Conservation (phyloP, 2,888 invertebrate species). For the Lydus trimaculatus region DNA sequence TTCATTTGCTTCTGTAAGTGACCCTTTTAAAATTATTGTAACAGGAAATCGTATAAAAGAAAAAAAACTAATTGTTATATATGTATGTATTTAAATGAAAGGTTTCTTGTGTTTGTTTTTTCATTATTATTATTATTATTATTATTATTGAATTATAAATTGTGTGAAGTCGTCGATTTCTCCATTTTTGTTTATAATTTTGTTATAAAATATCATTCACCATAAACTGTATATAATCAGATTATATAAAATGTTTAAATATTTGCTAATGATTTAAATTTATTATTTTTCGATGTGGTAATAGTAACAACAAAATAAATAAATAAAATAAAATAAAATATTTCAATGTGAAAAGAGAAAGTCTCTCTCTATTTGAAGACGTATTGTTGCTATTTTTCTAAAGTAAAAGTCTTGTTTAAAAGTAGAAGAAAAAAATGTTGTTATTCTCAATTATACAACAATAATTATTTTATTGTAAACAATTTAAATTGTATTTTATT, state of each 20-base stretch:
- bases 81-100: background rate
- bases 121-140: background rate
- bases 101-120: background rate
- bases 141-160: too few species aligned
- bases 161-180: background rate
- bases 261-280: background rate
- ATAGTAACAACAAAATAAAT: too few species aligned
- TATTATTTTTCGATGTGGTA: background rate
- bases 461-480: too few species aligned
- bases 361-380: background rate
- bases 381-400: background rate
- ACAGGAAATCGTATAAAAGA: background rate
- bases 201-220: background rate
- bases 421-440: too few species aligned
- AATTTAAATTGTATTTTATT: too few species aligned
- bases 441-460: background rate
- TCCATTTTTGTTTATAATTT: too few species aligned
- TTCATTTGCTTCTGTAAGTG: constrained; percentile 43
- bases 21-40: background rate
- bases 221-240: background rate
- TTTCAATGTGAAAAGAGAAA: constrained; percentile 7
- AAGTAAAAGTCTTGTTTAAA: background rate
- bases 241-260: background rate
- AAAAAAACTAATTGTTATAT: too few species aligned
- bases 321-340: too few species aligned